These are phyloP conservation scores for Drosophila lacertosa DNA, from an alignment of 1,140 invertebrate genomes.

Conservation along the genomic window DNA sequence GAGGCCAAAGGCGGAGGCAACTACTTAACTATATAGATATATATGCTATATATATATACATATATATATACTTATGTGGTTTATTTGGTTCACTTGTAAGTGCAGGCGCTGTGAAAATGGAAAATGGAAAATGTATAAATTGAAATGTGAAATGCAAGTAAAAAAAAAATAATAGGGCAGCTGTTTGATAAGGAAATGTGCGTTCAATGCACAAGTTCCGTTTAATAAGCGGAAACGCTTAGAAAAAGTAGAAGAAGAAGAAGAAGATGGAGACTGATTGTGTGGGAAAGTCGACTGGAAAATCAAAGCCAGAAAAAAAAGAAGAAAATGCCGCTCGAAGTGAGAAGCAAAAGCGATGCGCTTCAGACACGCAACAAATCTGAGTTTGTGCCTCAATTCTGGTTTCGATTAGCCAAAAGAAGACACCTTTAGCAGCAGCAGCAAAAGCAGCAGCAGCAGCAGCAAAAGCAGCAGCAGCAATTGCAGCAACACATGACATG, in stretches of 20 bases:
- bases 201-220: slow-evolving; percentile 52
- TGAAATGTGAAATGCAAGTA: slow-evolving; percentile 15
- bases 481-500: slow-evolving; percentile 44
- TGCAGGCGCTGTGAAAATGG: slow-evolving; percentile 2
- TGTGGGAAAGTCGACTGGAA: slow-evolving; percentile 61
- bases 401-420: slow-evolving; percentile 41
- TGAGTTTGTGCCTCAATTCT: slow-evolving; percentile 52
- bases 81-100: slow-evolving; percentile 18
- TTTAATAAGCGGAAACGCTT: slow-evolving; percentile 59
- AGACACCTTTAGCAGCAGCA: slow-evolving; percentile 66
- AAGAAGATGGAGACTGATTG: background rate
- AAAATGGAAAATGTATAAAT: slow-evolving; percentile 2
- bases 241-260: background rate
- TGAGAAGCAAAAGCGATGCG: slow-evolving; percentile 38
- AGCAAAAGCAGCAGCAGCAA: too few species aligned
- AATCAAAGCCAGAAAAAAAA: slow-evolving; percentile 34
- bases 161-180: slow-evolving; percentile 47
- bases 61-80: slow-evolving; percentile 4
- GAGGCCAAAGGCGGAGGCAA: slow-evolving; percentile 21
- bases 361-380: slow-evolving; percentile 69
- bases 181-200: slow-evolving; percentile 66
- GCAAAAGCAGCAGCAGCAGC: slow-evolving; percentile 6
- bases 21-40: slow-evolving; percentile 51
- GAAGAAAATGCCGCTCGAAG: slow-evolving; percentile 28
- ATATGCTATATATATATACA: slow-evolving; percentile 14